A percentile compares a stretch with the other conserved stretches of the same genome.
These are phyloP conservation scores for Pampus argenteus DNA, from an alignment of 2,797 vertebrate species.

Conservation along the genomic window DNA sequence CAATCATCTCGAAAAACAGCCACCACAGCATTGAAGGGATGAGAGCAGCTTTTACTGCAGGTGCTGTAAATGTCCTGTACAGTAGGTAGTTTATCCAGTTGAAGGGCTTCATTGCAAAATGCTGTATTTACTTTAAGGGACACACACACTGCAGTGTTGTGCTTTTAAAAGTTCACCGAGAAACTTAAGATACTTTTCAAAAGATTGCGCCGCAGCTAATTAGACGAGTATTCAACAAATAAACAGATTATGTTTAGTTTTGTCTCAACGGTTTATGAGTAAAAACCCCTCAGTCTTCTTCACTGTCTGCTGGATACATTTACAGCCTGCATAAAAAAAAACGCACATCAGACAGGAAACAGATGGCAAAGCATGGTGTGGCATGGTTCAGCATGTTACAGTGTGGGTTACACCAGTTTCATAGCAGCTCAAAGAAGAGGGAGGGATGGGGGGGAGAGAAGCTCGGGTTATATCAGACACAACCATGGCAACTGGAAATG, in stretches of 20 bases:
- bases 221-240: not conserved
- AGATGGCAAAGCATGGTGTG: constrained; percentile 10
- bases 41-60: constrained; percentile 37
- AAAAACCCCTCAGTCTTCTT: constrained; percentile 25
- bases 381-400: constrained; percentile 1
- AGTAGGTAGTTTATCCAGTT: constrained; percentile 21
- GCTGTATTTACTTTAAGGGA: not conserved
- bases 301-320: constrained; percentile 13
- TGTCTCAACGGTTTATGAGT: constrained; percentile 4
- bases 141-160: constrained; percentile 8
- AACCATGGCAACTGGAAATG: not conserved
- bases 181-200: too few relatives aligned
- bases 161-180: not conserved
- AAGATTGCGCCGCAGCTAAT: not conserved
- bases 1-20: constrained; percentile 66
- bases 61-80: constrained; percentile 16
- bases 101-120: constrained; percentile 12
- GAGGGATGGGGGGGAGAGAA: too few relatives aligned
- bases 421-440: constrained; percentile 22
- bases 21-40: constrained; percentile 64
- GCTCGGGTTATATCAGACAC: constrained; percentile 1
- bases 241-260: constrained; percentile 21
- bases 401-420: not conserved
- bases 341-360: constrained; percentile 13
- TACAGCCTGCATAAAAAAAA: constrained; percentile 26